phyloP scores from a whole-genome alignment of 1,140 invertebrate genomes.

The Dreissena rostriformis region DNA sequence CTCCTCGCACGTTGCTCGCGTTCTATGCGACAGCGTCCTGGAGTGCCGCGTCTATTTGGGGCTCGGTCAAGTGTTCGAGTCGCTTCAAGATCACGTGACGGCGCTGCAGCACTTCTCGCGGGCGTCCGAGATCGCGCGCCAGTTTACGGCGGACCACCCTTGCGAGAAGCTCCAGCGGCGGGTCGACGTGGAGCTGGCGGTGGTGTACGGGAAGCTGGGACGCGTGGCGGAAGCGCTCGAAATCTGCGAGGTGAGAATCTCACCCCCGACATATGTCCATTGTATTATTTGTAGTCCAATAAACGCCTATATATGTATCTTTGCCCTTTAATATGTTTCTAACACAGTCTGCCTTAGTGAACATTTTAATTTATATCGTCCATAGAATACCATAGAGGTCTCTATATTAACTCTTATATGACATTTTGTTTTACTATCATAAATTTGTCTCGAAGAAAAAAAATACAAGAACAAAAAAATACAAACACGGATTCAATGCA shows the following conservation, averaged over 20 bases:
- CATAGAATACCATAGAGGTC: too few relatives aligned
- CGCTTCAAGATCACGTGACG: slow-evolving; percentile 38
- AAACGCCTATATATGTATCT: too few relatives aligned
- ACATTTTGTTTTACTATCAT: too few relatives aligned
- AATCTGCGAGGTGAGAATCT: slow-evolving; percentile 88
- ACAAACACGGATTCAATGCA: too few relatives aligned
- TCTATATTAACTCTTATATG: too few relatives aligned
- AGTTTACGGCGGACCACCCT: slow-evolving; percentile 89
- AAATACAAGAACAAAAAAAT: too few relatives aligned
- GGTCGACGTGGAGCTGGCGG: slow-evolving; percentile 91
- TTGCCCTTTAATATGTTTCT: too few relatives aligned
- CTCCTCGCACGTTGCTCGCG: slow-evolving; percentile 33
- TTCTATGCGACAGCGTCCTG: slow-evolving; percentile 43
- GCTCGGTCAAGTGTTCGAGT: slow-evolving; percentile 41
- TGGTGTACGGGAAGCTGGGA: slow-evolving; percentile 90
- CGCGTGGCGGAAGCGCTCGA: slow-evolving; percentile 92
- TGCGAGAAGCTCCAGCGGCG: slow-evolving; percentile 91
- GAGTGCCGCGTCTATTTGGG: slow-evolving; percentile 48
- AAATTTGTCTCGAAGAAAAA: too few relatives aligned
- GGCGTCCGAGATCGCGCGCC: slow-evolving; percentile 90
- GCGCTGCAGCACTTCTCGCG: slow-evolving; percentile 83
- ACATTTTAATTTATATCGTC: too few relatives aligned
- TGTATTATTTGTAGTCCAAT: too few relatives aligned
- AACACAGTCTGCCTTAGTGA: too few relatives aligned
- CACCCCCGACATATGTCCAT: too few relatives aligned